Conservation (phyloP, 2,888 invertebrate genomes). For the Mythimna lalbum region DNA sequence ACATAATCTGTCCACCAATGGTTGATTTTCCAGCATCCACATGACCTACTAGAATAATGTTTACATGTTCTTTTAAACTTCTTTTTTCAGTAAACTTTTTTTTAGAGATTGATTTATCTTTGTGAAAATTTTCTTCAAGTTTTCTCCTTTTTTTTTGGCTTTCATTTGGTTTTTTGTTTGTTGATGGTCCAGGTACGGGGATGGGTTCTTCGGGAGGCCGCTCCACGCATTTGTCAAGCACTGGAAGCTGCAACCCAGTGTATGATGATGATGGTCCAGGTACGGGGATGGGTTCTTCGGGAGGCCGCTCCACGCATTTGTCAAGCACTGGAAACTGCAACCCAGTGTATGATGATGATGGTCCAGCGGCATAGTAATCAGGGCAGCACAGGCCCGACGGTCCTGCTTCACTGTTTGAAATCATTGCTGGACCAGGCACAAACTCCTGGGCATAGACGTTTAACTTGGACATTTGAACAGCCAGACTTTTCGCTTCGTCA, state of each 20-base stretch:
- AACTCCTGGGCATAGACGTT: slow-evolving; percentile 16
- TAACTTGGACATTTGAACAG: not conserved
- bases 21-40: slow-evolving; percentile 37
- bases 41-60: slow-evolving; percentile 17
- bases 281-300: not conserved
- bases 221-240: too few species aligned
- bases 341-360: not conserved
- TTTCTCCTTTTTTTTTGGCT: not conserved
- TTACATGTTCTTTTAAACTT: slow-evolving; percentile 24
- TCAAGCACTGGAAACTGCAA: too few species aligned
- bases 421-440: slow-evolving; percentile 2
- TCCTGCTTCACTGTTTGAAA: slow-evolving; percentile 3
- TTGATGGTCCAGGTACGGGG: not conserved
- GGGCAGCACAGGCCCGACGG: not conserved
- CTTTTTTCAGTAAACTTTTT: slow-evolving; percentile 1
- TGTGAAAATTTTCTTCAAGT: not conserved
- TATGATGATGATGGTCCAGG: not conserved
- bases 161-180: not conserved
- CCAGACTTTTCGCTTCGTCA: not conserved
- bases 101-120: not conserved
- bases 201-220: not conserved
- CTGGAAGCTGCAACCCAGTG: not conserved
- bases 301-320: not conserved
- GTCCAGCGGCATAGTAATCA: not conserved
- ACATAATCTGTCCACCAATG: slow-evolving; percentile 28